phyloP scores from a whole-genome alignment of 2,888 invertebrate species.

The Nowickia ferox region DNA sequence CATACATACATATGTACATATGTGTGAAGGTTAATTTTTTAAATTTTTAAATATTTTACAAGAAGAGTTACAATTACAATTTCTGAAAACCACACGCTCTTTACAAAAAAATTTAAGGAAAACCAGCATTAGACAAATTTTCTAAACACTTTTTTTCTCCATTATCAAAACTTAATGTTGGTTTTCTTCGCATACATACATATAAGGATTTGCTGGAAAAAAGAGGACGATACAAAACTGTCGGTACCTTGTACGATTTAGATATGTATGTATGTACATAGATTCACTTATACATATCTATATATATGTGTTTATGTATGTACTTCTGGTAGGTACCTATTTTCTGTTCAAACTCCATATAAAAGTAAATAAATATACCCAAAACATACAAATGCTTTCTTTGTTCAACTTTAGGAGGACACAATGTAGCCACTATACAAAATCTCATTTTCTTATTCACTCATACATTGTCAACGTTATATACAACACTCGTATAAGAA shows the following conservation, averaged over 20 bases:
- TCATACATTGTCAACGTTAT: conserved; percentile 66
- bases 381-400: conserved; percentile 55
- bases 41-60: too few species aligned
- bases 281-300: neutral
- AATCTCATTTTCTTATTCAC: conserved; percentile 65
- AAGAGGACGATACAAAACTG: conserved; percentile 66
- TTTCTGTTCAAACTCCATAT: neutral
- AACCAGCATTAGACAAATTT: neutral
- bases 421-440: conserved; percentile 4
- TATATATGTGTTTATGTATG: neutral
- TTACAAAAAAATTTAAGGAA: too few species aligned
- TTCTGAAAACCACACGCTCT: too few species aligned
- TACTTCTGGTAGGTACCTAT: neutral
- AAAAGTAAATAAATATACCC: conserved; percentile 40
- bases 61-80: too few species aligned
- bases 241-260: neutral
- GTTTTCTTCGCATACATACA: neutral
- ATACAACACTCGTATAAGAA: conserved; percentile 14
- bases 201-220: conserved; percentile 44
- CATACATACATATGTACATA: too few species aligned
- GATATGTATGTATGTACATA: neutral
- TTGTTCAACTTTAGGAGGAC: conserved; percentile 54
- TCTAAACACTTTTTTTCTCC: conserved; percentile 1
- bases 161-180: neutral
- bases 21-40: too few species aligned